A percentile compares a stretch with the other conserved stretches of the same genome.
phyloP scores from a whole-genome alignment of 2,797 vertebrate species.

The Urocyon cinereoargenteus region DNA sequence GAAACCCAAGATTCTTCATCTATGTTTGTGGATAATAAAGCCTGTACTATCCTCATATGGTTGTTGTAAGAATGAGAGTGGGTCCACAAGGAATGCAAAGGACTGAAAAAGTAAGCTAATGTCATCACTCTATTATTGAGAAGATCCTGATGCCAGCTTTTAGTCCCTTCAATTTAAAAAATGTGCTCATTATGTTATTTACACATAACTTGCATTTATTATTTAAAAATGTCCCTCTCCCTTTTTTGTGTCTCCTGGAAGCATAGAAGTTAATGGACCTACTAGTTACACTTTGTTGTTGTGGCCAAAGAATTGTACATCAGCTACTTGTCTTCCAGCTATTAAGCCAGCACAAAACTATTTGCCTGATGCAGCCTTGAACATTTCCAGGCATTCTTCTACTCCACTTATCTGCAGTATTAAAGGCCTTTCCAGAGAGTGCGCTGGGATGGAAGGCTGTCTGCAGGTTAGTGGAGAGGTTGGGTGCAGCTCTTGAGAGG shows the following conservation, averaged over 20 bases:
- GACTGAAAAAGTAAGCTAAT: neutral
- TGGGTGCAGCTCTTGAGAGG: conserved; percentile 76
- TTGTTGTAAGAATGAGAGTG: neutral
- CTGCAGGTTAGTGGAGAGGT: conserved; percentile 67
- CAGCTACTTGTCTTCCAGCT: neutral
- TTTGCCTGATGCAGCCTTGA: neutral
- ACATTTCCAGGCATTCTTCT: neutral
- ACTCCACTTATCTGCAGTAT: neutral
- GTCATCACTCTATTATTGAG: neutral
- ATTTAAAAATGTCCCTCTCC: neutral
- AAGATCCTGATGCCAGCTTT: neutral
- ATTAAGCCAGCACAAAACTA: accelerated
- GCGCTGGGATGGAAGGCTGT: neutral
- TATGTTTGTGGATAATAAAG: neutral
- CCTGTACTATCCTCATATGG: neutral
- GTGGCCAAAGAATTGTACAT: no score
- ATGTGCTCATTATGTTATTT: neutral
- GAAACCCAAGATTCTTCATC: neutral
- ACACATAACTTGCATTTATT: neutral
- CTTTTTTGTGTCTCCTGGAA: neutral
- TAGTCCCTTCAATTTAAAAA: neutral
- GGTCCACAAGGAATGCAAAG: neutral
- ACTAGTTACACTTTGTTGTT: neutral
- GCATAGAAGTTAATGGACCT: no score
- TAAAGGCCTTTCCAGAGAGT: conserved; percentile 70